Evolutionary conservation across 2,797 vertebrate species (phyloP), one percentile per base, ranked within the genome.

Genomic region (Xenopus petersii): DNA sequence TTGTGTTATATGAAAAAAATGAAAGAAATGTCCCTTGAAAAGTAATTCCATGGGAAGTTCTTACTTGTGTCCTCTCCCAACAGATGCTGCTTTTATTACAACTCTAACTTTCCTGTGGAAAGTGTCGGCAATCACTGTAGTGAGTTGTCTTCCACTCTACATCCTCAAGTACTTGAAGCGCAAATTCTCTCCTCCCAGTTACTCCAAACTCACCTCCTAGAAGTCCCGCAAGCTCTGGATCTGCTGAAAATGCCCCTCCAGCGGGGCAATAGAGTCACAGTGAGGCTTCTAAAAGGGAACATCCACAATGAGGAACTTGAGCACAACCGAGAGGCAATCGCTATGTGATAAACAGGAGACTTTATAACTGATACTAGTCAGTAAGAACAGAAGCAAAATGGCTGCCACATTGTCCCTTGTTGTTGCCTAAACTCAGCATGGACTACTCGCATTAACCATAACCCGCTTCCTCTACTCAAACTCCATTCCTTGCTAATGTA

Each of bases 61-160:
- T 12, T 15, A 30, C 30, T 36, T 7, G 10, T 67, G 12, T 15
- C 68, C 79, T 79, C 83, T 48, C 81, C 80, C 17, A 51, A 10
- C 91, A 99, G 98, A 99, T 86, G 81, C 94, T 82, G 90, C 93
- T 70, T 99, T 97, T 87, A 98, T 99, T 91, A 93, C 91, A 4
- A 98, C 95, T 0, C 82, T 90, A 91, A 90, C 94, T 86, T 99
- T 99, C 90, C 85, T 98, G 85, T 99, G 98, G 97, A 99, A 99
- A 89, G 96, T 99, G 86, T 96, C 91, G 0, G 89, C 93, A 71
- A 94, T 98, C 90, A 99, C 98, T 4, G 81, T 96, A 83, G 93
- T 99, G 88, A 99, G 97, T 94, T 99, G 96, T 89, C 95, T 99
- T 87, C 98, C 98, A 16, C 97, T 99, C 80, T 99, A 99, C 89